phyloP scores from a whole-genome alignment of 23 tunicate species.

The Phallusia fumigata region DNA sequence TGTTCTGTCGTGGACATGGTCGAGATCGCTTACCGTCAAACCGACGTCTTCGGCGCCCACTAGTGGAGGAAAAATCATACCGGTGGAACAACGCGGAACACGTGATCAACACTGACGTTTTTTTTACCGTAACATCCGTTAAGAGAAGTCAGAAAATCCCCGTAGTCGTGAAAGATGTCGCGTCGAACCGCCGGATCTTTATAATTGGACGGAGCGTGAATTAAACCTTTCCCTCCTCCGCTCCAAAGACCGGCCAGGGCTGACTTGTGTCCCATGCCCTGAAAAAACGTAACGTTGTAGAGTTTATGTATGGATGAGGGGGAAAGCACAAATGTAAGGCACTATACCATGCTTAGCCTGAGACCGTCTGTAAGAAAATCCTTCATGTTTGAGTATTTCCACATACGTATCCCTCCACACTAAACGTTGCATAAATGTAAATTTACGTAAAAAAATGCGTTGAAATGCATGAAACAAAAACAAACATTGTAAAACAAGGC shows the following conservation, averaged over 20 bases:
- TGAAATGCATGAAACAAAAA: too few species aligned
- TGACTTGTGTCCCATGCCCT: conserved; percentile 20
- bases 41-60: conserved; percentile 22
- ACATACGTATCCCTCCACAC: conserved; percentile 23
- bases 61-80: neutral
- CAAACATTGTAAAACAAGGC: too few species aligned
- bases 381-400: conserved; percentile 14
- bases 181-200: neutral
- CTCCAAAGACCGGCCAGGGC: conserved; percentile 13
- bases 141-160: conserved; percentile 8
- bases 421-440: neutral
- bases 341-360: conserved; percentile 2
- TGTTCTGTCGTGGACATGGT: neutral
- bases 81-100: too few species aligned
- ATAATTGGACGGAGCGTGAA: neutral
- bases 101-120: neutral
- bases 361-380: conserved; percentile 9
- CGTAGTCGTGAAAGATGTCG: conserved; percentile 12
- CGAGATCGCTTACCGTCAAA: neutral
- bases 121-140: conserved; percentile 4
- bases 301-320: too few species aligned
- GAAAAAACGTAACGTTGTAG: too few species aligned
- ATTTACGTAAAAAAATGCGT: too few species aligned
- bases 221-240: conserved; percentile 13
- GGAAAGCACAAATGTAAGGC: too few species aligned